These are phyloP conservation scores for Falco punctatus DNA, from an alignment of 2,113 vertebrate genomes.

Conservation along the genomic window DNA sequence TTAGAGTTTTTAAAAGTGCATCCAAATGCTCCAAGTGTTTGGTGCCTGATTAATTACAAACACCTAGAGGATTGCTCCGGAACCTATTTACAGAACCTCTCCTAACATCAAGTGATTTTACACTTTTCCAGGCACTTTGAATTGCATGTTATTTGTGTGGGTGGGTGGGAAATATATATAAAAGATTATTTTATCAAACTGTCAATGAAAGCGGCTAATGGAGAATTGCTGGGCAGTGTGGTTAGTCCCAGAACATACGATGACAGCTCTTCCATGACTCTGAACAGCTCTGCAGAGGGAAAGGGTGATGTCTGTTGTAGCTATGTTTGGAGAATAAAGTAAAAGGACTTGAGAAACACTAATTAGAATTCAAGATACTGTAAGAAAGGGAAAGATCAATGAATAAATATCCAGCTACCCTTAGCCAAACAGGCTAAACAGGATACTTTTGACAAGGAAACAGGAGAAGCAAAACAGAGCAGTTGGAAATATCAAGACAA, in stretches of 20 bases:
- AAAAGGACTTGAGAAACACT: slow-evolving; percentile 28
- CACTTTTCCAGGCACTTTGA: slow-evolving; percentile 49
- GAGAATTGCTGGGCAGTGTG: slow-evolving; percentile 12
- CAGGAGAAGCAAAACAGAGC: slow-evolving; percentile 78
- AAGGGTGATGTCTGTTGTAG: slow-evolving; percentile 27
- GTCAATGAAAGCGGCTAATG: slow-evolving; percentile 43
- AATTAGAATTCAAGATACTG: slow-evolving; percentile 68
- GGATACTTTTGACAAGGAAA: slow-evolving; percentile 73
- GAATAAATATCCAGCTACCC: slow-evolving; percentile 48
- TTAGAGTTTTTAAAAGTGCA: slow-evolving; percentile 38
- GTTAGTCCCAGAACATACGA: slow-evolving; percentile 35
- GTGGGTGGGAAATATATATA: not conserved
- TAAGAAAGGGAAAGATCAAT: slow-evolving; percentile 68
- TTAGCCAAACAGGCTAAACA: slow-evolving; percentile 68
- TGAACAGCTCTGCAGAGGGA: slow-evolving; percentile 24
- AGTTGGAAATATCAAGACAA: slow-evolving; percentile 74
- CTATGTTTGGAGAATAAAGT: slow-evolving; percentile 40
- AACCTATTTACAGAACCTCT: slow-evolving; percentile 38
- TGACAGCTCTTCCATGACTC: slow-evolving; percentile 25
- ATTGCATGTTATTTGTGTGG: not conserved
- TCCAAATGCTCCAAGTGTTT: slow-evolving; percentile 51
- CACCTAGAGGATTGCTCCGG: slow-evolving; percentile 6
- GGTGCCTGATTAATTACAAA: slow-evolving; percentile 59
- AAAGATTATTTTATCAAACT: not conserved
- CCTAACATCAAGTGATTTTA: slow-evolving; percentile 26